Base-by-base conservation (phyloP, 2,797 vertebrate genomes). In the Eulemur albifrons region DNA sequence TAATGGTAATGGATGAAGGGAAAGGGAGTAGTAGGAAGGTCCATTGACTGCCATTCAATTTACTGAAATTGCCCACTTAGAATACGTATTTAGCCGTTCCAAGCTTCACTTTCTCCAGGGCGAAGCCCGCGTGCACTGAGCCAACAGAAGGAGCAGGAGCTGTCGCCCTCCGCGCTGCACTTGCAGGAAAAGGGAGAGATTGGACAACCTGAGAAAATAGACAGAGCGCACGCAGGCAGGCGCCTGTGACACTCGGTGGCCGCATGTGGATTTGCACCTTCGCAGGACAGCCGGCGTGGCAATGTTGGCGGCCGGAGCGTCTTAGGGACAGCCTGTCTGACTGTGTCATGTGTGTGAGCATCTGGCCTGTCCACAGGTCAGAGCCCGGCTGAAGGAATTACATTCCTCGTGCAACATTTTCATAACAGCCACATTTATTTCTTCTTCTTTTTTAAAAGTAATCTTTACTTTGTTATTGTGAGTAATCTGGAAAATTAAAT, bases 1-100 rank as follows among this genome's bases (percentile, higher is more conserved):
- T 75, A 65, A 97, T 59, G 43, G 57, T 82, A 97, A 93, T 59
- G 77, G 92, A 90, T 72, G 92, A 90, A 86, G 69, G 27, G 45
- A 84, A 84, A 69, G 91, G 70, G 83, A 91, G 83, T 23, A 35
- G 67, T 30, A 30, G 80, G 57, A 96, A 97, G 95, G 95, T 86
- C 88, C 91, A 90, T 90, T 87, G 86, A 93, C 89, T 82, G 82
- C 80, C 70, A 38, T 91, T 88, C 94, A 95, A 88, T 94, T 97
- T 97, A 80, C 87, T 83, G 81, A 95, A 95, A 97, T 79, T 95
- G 90, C 67, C 94, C 94, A 95, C 90, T 97, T 94, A 95, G 76
- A 96, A 93, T 89, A 93, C 94, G 93, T 90, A 97, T 65, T 93
- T 85, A 97, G 89, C 95, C 93, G 76, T 93, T 75, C 92, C 32